Evolutionary conservation across 1,140 invertebrate genomes (phyloP).

Genomic region (Drosophila nasuta): DNA sequence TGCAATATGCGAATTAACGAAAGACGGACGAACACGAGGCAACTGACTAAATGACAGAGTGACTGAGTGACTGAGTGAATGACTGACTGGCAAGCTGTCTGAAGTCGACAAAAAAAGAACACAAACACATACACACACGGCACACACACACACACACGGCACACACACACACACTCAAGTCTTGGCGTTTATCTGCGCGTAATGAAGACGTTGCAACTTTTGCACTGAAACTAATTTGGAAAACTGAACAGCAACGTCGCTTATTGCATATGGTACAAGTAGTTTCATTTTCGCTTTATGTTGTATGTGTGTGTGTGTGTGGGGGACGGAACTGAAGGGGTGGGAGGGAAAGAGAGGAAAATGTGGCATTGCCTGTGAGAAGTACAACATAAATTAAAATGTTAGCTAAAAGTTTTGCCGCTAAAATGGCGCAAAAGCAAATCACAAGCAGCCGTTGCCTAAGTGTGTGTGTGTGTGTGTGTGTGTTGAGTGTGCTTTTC

Average conservation of each 20-base stretch:
- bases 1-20: conserved; percentile 8
- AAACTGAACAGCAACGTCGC: conserved; percentile 47
- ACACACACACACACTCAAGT: conserved; percentile 5
- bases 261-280: conserved; percentile 17
- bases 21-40: conserved; percentile 31
- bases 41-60: conserved; percentile 22
- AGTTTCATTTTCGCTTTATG: not conserved
- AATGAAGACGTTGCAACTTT: conserved; percentile 77
- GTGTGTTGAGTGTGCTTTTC: not conserved
- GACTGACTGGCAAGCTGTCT: conserved; percentile 42
- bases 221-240: conserved; percentile 73
- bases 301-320: conserved; percentile 1
- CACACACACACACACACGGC: too few species aligned
- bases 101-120: conserved; percentile 7
- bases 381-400: conserved; percentile 78
- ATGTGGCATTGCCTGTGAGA: conserved; percentile 23
- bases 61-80: conserved; percentile 17
- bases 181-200: conserved; percentile 59
- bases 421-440: conserved; percentile 61
- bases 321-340: not conserved
- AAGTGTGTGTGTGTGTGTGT: conserved; percentile 5
- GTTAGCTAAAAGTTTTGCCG: conserved; percentile 78
- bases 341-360: not conserved
- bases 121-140: conserved; percentile 7
- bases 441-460: not conserved